Evolutionary conservation across 2,797 vertebrate genomes (phyloP), one percentile per base, ranked within the genome.

Genomic region (Rallus crepitans): DNA sequence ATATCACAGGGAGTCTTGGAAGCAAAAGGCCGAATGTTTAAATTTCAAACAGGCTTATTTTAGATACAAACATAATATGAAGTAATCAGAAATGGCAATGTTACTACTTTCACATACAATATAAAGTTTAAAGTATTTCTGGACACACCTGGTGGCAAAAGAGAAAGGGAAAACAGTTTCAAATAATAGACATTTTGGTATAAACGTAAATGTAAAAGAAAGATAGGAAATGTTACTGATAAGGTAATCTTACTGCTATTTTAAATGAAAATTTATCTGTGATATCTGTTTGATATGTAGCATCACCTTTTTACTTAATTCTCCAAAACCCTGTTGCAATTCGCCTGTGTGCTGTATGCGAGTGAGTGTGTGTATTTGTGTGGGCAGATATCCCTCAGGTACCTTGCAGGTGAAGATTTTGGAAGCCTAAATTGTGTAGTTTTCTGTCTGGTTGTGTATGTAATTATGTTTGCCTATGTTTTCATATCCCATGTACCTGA

Each of bases 301-400:
- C 25, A 39, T 83, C 9, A 40, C 19, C 6, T 87, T 83, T 87
- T 68, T 53, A 19, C 40, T 80, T 56, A 37, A 82, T 94, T 95
- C 57, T 95, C 87, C 87, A 95, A 90, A 48, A 94, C 23, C 79
- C 42, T 90, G 24, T 24, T 61, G 90, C 27, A 63, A 64, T 94
- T 96, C 95, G 93, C 77, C 55, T 82, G 65, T 60, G 63, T 71
- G 76, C 86, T 87, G 31, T 2, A 24, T 0, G 5, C 25, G 10
- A 47, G 28, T 56, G 30, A 33, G 28, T 19, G 30, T 35, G 16
- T 60, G 3, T 27, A 52, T 89, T 84, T 63, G 31, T 1, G 11
- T 28, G 33, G 27, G 15, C 18, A 39, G 8, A 17, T 11, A 52
- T n/a, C 52, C 35, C 35, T 39, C 50, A 52, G 33, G 55, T 50